Evolutionary conservation across 1,140 invertebrate species (phyloP).

Genomic region (Hylaeus volcanicus): DNA sequence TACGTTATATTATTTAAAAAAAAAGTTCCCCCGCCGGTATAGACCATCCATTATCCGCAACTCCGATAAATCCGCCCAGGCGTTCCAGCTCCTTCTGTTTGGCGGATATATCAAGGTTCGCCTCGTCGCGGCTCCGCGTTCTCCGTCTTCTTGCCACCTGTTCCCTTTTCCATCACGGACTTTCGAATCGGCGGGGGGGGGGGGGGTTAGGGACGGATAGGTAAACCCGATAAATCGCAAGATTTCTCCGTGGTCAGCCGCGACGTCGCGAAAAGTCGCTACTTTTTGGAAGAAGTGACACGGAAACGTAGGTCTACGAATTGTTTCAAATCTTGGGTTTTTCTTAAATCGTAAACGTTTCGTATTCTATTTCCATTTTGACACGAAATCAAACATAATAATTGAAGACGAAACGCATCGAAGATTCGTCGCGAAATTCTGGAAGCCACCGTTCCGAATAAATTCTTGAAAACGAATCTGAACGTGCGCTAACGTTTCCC

Average conservation of each 20-base stretch:
- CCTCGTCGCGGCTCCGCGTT: constrained; percentile 47
- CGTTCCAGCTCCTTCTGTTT: constrained; percentile 72
- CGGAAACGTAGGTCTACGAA: too few relatives aligned
- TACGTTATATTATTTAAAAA: constrained; percentile 73
- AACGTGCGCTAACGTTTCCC: too few relatives aligned
- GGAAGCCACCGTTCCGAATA: neutral
- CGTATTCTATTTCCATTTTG: too few relatives aligned
- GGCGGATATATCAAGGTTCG: constrained; percentile 78
- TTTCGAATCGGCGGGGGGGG: constrained; percentile 57
- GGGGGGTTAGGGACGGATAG: constrained; percentile 39
- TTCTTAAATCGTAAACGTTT: neutral
- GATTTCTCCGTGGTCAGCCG: constrained; percentile 44
- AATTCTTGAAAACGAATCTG: too few relatives aligned
- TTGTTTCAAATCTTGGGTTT: too few relatives aligned
- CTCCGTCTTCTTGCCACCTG: constrained; percentile 52
- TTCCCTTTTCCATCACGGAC: constrained; percentile 54
- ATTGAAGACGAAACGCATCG: too few relatives aligned
- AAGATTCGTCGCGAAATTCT: constrained; percentile 17
- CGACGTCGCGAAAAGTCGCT: too few relatives aligned
- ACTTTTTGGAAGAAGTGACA: neutral
- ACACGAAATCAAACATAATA: too few relatives aligned
- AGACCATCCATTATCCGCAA: constrained; percentile 75
- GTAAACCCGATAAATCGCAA: constrained; percentile 59
- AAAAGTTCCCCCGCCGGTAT: constrained; percentile 52
- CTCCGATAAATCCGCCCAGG: constrained; percentile 75